Evolutionary conservation across 1,140 invertebrate genomes (phyloP), one percentile per base, ranked within the genome.

Genomic region (Zaprionus camerounensis): DNA sequence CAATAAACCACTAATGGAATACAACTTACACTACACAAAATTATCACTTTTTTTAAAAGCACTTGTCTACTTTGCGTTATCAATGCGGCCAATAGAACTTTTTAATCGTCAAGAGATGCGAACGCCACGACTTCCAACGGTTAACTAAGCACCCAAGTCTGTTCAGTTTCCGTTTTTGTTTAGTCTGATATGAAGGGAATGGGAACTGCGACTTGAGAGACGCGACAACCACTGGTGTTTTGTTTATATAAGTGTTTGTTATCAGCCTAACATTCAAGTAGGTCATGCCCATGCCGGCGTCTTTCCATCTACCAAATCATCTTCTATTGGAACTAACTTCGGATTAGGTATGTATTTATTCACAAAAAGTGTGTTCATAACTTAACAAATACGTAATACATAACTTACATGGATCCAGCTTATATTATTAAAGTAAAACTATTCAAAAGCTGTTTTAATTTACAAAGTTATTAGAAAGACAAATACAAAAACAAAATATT

Each of bases 121-220:
- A 76, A 59, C 81, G 73, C 85, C 74, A 70, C 71, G 81, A 70
- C 57, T 64, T 71, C 59, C 68, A 84, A 75, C 63, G 36, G 68
- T 55, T 66, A 84, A 88, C 81, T 88, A 79, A 88, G 22, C 71
- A 71, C 44, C 41, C 36, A 41, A 55, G 53, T 26, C 34, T 41
- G 38, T 78, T 71, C 12, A 41, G 81, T 76, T 83, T 84, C 84
- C 84, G 84, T 67, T 87, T 83, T 78, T 81, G 80, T 73, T 81
- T 76, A 81, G 78, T 15, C 56, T 51, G 62, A 71, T 76, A 76
- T 71, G 51, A 72, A 15, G 36, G 51, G 57, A 59, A 28, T 26
- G 11, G 58, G 56, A 17, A 67, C 58, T 58, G 31, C 49, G 46
- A 38, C 53, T 71, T 46, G 20, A 49, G 41, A 53, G n/a, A 34